Evolutionary conservation across 2,113 vertebrate genomes (phyloP).

Genomic region (Dasyprocta punctata): DNA sequence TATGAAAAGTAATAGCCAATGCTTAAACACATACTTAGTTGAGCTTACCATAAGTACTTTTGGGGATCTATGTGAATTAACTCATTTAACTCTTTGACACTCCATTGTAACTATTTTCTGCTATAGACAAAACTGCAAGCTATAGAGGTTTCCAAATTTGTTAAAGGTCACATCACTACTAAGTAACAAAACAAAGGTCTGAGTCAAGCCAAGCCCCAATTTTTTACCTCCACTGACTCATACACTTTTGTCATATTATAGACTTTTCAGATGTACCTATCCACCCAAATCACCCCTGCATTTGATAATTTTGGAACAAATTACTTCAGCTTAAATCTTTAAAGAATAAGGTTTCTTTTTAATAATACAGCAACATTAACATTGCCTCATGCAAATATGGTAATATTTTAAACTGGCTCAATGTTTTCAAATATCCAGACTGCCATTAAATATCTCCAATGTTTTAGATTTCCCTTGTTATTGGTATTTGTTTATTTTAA

Average conservation of each 20-base stretch:
- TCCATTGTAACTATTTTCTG: neutral
- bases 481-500: neutral
- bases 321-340: neutral
- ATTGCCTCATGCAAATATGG: slow-evolving; percentile 19
- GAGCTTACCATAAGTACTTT: neutral
- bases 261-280: slow-evolving; percentile 7
- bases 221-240: neutral
- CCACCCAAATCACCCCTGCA: neutral
- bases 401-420: slow-evolving; percentile 4
- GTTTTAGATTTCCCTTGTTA: neutral
- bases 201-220: neutral
- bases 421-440: neutral
- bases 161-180: neutral
- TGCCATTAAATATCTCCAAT: neutral
- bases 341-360: slow-evolving; percentile 6
- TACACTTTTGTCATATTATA: neutral
- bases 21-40: neutral
- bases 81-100: neutral
- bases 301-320: slow-evolving; percentile 18
- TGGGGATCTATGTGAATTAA: neutral
- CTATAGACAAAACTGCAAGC: neutral
- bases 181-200: neutral
- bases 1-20: neutral
- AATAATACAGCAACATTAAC: neutral
- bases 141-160: neutral